phyloP scores from a whole-genome alignment of 1,140 invertebrate genomes.

The Holotrichia oblita region DNA sequence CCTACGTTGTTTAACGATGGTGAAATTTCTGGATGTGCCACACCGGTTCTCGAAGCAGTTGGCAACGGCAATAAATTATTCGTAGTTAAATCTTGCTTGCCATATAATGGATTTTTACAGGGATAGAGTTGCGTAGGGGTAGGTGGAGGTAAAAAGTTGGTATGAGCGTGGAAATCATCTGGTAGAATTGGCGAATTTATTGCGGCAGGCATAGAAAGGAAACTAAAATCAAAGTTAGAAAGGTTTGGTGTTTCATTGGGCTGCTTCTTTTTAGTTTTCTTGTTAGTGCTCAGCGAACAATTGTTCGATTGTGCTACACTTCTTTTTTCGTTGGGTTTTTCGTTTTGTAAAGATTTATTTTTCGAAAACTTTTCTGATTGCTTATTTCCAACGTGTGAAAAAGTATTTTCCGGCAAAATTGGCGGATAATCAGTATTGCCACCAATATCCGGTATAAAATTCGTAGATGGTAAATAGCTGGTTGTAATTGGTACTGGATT shows the following conservation, averaged over 20 bases:
- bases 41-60: slow-evolving; percentile 44
- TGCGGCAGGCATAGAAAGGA: slow-evolving; percentile 56
- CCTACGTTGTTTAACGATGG: slow-evolving; percentile 57
- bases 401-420: slow-evolving; percentile 15
- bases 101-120: slow-evolving; percentile 58
- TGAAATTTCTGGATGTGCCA: slow-evolving; percentile 57
- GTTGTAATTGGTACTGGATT: slow-evolving; percentile 50
- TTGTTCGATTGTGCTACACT: slow-evolving; percentile 7
- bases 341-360: slow-evolving; percentile 7
- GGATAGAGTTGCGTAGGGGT: slow-evolving; percentile 54
- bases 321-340: slow-evolving; percentile 31
- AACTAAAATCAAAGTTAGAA: slow-evolving; percentile 58
- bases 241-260: slow-evolving; percentile 47
- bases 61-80: slow-evolving; percentile 51
- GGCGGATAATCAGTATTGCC: slow-evolving; percentile 27
- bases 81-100: slow-evolving; percentile 50
- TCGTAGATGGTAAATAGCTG: slow-evolving; percentile 51
- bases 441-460: slow-evolving; percentile 53
- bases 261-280: slow-evolving; percentile 47
- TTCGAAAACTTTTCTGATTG: neutral
- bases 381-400: neutral
- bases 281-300: slow-evolving; percentile 46
- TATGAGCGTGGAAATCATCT: slow-evolving; percentile 58
- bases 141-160: slow-evolving; percentile 56
- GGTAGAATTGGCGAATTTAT: slow-evolving; percentile 60